Percentiles rank a stretch among this genome's conserved stretches.
These are phyloP conservation scores for Pleuronectes platessa DNA, from an alignment of 2,113 vertebrate genomes.

Conservation along the genomic window DNA sequence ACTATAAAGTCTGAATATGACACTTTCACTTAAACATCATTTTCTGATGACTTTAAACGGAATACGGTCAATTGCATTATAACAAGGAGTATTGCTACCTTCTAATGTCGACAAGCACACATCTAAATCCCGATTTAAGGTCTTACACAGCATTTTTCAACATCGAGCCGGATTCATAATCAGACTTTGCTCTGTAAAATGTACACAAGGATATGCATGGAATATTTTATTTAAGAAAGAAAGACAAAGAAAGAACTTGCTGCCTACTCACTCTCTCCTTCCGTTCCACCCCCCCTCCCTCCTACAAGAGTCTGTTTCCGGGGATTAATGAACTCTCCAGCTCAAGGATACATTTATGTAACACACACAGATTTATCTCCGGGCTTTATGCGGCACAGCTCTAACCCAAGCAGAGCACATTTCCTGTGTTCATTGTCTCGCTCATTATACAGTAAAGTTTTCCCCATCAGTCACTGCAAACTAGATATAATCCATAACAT, in stretches of 20 bases:
- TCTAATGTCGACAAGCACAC: too few species aligned
- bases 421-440: conserved; percentile 48
- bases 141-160: too few species aligned
- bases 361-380: conserved; percentile 54
- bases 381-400: conserved; percentile 37
- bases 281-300: conserved; percentile 15
- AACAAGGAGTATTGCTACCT: too few species aligned
- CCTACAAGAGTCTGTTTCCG: conserved; percentile 25
- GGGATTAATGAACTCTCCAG: conserved; percentile 58
- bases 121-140: too few species aligned
- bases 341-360: conserved; percentile 58
- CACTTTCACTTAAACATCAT: too few species aligned
- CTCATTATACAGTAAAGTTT: conserved; percentile 50
- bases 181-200: too few species aligned
- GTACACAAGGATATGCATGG: too few species aligned
- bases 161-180: too few species aligned
- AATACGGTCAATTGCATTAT: too few species aligned
- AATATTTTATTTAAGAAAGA: not conserved
- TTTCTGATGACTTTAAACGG: too few species aligned
- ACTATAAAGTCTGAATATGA: too few species aligned
- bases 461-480: conserved; percentile 55
- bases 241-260: not conserved
- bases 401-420: conserved; percentile 33
- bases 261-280: conserved; percentile 2
- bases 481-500: conserved; percentile 48